Evolutionary conservation across 2,113 vertebrate species (phyloP), one percentile per base, ranked within the genome.

Genomic region (Fulmarus glacialis): DNA sequence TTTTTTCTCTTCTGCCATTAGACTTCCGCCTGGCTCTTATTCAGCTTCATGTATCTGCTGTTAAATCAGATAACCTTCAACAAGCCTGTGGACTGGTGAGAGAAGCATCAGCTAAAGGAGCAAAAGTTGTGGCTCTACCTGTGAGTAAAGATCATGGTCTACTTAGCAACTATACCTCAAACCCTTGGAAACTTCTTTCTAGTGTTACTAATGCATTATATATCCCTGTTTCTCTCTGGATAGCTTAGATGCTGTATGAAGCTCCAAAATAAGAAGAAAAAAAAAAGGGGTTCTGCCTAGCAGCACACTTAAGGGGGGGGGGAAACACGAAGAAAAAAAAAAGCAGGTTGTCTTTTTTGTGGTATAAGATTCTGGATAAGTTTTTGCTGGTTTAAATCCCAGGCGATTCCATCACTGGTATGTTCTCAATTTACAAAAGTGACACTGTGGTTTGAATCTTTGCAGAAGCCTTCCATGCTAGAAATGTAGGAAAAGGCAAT

Each of bases 1-100:
- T 70, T n/a, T 62, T 93, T 70, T 71, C 30, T 86, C 95, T 32
- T 93, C 85, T 95, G 15, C 75, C 27, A 11, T 32, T 95, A 99
- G 99, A 98, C 91, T 99, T 99, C 93, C 99, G 98, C 30, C 91
- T 99, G 58, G 99, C 99, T 16, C 98, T 99, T 56, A 98, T 99
- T 73, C 99, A 99, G 97, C 98, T 99, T 67, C 98, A 97, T 4
- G 99, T 99, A 19, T 98, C 98, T 40, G 89, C 98, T 68, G 93
- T 98, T n/a, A 99, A 99, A 86, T 97, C 98, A 12, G 99, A 99
- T 21, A 99, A 99, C 91, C 95, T 99, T 93, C 97, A 96, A 24
- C 97, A 98, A 82, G 99, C 99, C 50, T 98, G 98, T 89, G 66
- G 87, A 38, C 97, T 99, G 60, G 97, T 99, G 89, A 98, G 97